Base-by-base conservation (phyloP, 2,888 invertebrate species). In the Agrochola lota region DNA sequence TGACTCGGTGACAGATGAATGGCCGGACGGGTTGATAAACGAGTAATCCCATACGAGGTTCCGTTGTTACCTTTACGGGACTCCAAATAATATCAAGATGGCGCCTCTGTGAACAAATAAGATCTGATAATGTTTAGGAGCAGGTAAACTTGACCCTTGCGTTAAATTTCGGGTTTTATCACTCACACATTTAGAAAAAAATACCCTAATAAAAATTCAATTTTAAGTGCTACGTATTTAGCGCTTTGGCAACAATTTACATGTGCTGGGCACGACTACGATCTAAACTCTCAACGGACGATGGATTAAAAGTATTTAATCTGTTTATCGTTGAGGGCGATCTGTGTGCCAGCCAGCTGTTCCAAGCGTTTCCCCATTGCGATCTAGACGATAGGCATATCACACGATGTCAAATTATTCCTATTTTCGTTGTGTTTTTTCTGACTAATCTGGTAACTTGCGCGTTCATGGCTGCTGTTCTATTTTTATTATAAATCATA, bases 141-240 rank as follows among this genome's bases (percentile, higher is more conserved):
- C 94, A 93, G 93, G 93, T 94, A 94, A 88, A 88, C 80, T 85
- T 90, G 91, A 91, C 91, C 90, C 87, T 80, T 86, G 85, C 87
- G 82, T 92, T 90, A 90, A 88, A 90, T 85, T 85, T 88, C 75
- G 68, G 78, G 86, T 87, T 88, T 88, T 91, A 90, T 91, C 85
- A 74, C 80, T 78, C 81, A 77, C 76, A 66, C 55, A 80, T 80
- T 71, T 77, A 72, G 55, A 78, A 87, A 85, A 86, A 87, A 85
- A 78, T 82, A 89, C 86, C 87, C 85, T 89, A 90, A 91, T 91
- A 90, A 92, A 92, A 91, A 86, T 81, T 84, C 85, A 82, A 83
- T 85, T 89, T 91, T 89, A 89, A 89, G 87, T 86, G 82, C 60
- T 80, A 74, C 79, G 78, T 80, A 77, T 87, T 85, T 89, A 90